Evolutionary conservation across 2,888 invertebrate genomes (phyloP), one percentile per base, ranked within the genome.

Genomic region (Craniophora ligustri): DNA sequence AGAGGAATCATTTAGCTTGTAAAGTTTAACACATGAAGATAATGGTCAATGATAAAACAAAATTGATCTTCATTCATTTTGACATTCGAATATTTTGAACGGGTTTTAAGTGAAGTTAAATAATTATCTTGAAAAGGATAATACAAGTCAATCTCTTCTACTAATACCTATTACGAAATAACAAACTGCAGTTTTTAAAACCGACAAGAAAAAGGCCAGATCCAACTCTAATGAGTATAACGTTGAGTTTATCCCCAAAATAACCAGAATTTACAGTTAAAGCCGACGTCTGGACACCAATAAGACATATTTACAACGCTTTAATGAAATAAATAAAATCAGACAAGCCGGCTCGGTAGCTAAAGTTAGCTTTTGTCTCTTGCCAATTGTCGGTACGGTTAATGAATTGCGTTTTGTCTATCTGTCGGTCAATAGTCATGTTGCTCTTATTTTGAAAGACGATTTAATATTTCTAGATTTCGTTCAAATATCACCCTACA

Each of bases 301-400:
- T 72, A 65, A 70, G 72, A 72, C 65, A 62, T 72, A 70, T 72
- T 72, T 72, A 72, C 50, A 73, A 62, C 67, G 46, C 50, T 62
- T 63, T 60, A 60, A 73, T 65, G 57, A 67, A 62, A 62, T 61
- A 61, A 61, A 64, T 57, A 61, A 64, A 68, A 70, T 65, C 61
- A 70, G 73, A 73, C 74, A 49, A 61, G 45, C 16, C 32, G 39
- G 60, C 18, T 19, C 41, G 45, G 45, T 30, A 40, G 65, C 66
- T 70, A 70, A 66, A 68, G 48, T 72, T 72, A 73, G 68, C 71
- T 42, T 50, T 56, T 64, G 73, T 50, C 46, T 56, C 58, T 72
- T 73, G 71, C 62, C 67, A 72, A 68, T 73, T 65, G 65, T 64
- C 39, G 31, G 23, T 6, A 7, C 48, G 39, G 34, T 58, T 63